A percentile compares a stretch with the other conserved stretches of the same genome.
phyloP scores from a whole-genome alignment of 2,797 vertebrate genomes.

The Antrozous pallidus region DNA sequence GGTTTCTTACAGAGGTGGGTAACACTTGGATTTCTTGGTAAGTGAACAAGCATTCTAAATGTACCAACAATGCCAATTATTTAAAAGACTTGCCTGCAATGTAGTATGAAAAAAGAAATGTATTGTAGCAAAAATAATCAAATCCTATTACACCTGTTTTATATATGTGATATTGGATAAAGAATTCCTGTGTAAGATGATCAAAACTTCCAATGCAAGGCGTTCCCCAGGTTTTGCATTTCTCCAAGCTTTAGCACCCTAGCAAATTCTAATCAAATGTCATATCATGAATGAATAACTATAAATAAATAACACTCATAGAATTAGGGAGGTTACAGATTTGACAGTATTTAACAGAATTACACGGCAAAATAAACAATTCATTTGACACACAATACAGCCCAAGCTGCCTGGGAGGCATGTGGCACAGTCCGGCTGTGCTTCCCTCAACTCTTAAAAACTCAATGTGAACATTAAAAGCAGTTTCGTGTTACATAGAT shows the following conservation, averaged over 20 bases:
- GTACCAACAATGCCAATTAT: background rate
- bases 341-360: background rate
- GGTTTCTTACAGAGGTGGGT: background rate
- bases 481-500: background rate
- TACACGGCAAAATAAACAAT: constrained; percentile 36
- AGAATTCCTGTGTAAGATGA: background rate
- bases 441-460: background rate
- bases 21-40: background rate
- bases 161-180: background rate
- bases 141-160: background rate
- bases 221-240: background rate
- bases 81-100: background rate
- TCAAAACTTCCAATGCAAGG: background rate
- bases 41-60: constrained; percentile 24
- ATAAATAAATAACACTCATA: background rate
- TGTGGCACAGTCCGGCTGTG: background rate
- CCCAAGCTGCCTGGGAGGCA: background rate
- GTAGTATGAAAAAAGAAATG: background rate
- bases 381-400: background rate
- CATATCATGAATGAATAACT: background rate
- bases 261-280: constrained; percentile 38
- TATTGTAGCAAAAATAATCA: constrained; percentile 8
- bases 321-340: constrained; percentile 3
- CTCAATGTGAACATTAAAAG: constrained; percentile 1
- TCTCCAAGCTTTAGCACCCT: background rate